phyloP scores from a whole-genome alignment of 2,113 vertebrate species.

The Nothobranchius kuhntae region DNA sequence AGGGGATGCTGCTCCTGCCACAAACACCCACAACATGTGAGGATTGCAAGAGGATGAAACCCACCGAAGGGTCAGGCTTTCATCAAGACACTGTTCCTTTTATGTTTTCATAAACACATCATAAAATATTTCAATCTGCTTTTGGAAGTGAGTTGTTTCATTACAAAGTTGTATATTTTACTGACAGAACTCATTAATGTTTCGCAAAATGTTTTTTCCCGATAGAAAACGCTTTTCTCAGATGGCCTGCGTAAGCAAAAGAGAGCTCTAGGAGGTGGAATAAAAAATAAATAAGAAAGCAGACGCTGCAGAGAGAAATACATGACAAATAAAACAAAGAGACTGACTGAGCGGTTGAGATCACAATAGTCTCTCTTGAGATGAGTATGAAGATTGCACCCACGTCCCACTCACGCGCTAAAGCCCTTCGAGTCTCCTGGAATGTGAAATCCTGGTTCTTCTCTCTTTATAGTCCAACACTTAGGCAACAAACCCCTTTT shows the following conservation, averaged over 20 bases:
- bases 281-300: constrained; percentile 17
- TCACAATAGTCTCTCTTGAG: constrained; percentile 57
- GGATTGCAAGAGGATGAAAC: constrained; percentile 62
- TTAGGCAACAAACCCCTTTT: constrained; percentile 69
- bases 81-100: constrained; percentile 37
- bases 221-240: constrained; percentile 46
- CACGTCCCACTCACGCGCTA: constrained; percentile 61
- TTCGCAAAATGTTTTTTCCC: constrained; percentile 38
- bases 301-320: constrained; percentile 26
- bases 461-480: constrained; percentile 74
- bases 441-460: constrained; percentile 72
- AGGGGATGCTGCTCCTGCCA: constrained; percentile 63
- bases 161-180: constrained; percentile 55
- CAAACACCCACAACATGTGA: constrained; percentile 77
- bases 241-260: constrained; percentile 24
- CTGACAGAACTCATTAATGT: constrained; percentile 48
- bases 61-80: constrained; percentile 61
- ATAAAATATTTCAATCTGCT: constrained; percentile 72
- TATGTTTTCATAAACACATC: constrained; percentile 69
- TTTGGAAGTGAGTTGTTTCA: constrained; percentile 74
- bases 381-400: constrained; percentile 73
- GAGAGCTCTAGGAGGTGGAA: constrained; percentile 23
- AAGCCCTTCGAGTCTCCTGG: constrained; percentile 73
- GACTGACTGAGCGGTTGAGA: constrained; percentile 57
- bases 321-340: constrained; percentile 54